Percentiles rank a stretch among this genome's conserved stretches.
Conservation (phyloP, 1,140 invertebrate genomes). For the Latrodectus geometricus region DNA sequence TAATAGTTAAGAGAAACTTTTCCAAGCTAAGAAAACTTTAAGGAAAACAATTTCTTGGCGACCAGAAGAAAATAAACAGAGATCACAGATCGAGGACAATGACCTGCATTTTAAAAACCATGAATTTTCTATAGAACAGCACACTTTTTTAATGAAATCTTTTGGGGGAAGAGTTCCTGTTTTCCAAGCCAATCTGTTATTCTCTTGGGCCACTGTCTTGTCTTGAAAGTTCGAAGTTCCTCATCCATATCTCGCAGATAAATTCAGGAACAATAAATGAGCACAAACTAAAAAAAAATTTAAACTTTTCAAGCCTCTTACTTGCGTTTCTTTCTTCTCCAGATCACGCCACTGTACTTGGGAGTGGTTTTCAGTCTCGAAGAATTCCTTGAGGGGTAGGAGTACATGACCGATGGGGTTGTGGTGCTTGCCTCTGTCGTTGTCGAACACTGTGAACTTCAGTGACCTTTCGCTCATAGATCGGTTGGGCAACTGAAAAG, state of each 20-base stretch:
- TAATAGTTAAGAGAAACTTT: no score
- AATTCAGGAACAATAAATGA: not conserved
- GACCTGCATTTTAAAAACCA: no score
- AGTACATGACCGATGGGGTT: constrained; percentile 79
- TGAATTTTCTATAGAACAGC: no score
- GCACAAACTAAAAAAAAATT: not conserved
- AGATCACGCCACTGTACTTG: constrained; percentile 66
- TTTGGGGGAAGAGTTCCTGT: no score
- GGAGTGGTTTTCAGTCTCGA: constrained; percentile 68
- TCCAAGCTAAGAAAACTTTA: no score
- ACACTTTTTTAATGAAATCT: no score
- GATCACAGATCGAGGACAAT: no score
- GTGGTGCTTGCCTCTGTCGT: constrained; percentile 76
- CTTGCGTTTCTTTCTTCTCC: constrained; percentile 40
- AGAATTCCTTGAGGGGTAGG: constrained; percentile 77
- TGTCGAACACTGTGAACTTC: constrained; percentile 79
- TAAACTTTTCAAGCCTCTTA: not conserved
- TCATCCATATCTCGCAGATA: not conserved
- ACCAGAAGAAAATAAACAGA: no score
- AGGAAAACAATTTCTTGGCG: no score
- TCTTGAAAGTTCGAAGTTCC: not conserved
- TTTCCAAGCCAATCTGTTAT: no score
- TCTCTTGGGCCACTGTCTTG: no score
- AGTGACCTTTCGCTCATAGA: constrained; percentile 77
- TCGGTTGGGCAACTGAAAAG: constrained; percentile 28